Evolutionary conservation across 2,113 vertebrate genomes (phyloP), one percentile per base, ranked within the genome.

Genomic region (Leucopsar rothschildi): DNA sequence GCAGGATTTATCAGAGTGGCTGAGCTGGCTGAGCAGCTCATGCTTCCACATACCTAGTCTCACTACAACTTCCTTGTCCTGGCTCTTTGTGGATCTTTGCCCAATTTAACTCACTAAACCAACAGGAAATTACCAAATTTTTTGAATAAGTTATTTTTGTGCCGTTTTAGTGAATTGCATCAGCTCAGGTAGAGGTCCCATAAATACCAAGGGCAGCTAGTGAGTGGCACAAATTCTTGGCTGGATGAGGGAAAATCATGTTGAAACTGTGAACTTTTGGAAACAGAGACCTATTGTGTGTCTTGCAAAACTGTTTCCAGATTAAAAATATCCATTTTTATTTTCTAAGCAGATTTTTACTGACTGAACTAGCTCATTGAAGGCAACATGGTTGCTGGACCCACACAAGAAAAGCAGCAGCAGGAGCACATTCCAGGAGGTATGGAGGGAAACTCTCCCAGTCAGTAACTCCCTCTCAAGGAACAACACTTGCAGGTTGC

Each of bases 381-480:
- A 71, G 45, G 37, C 64, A 60, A 45, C 15, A 19, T 4, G 8
- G 15, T 35, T 80, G 40, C 45, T 55, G 33, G 56, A 55, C 13
- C 24, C 45, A 27, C 52, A 50, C 9, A 56, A 27, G 28, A 60
- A 45, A 61, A 60, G 37, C 24, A 53, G 42, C 31, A 76, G 52
- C 47, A 53, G 8, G 23, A 75, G 3, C 12, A 18, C 0, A 9
- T 39, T 27, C 28, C 33, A 37, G 40, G 40, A 65, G 33, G 6
- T 28, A 49, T 2, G 28, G 28, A 82, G 44, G n/a, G 29, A 69
- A 49, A 20, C 12, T 69, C 50, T 53, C 27, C 6, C 0, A 0
- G 12, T 25, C 70, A 68, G n/a, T 17, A 86, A 42, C 20, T 22
- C 14, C 35, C 44, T 39, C 66, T 61, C 37, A 71, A 66, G 64